These are phyloP conservation scores for Agrotis segetum DNA, from an alignment of 2,888 invertebrate genomes.

Conservation along the genomic window DNA sequence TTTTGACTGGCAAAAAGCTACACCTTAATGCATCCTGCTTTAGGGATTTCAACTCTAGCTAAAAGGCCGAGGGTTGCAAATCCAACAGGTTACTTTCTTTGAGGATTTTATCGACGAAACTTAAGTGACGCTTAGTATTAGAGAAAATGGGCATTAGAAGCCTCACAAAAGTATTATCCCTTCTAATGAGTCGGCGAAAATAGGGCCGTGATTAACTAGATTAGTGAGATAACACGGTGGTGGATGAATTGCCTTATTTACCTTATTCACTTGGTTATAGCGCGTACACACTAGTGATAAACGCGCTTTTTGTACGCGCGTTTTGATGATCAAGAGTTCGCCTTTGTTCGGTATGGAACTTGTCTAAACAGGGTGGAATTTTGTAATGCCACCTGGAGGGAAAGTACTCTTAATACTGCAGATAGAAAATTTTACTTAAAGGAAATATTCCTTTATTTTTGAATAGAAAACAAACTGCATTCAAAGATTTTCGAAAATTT, in stretches of 20 bases:
- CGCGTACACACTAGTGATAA: too few species aligned
- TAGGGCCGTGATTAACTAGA: constrained; percentile 62
- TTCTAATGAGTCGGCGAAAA: constrained; percentile 64
- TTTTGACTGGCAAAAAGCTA: neutral
- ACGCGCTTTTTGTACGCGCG: too few species aligned
- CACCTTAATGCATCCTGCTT: neutral
- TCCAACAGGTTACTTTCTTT: neutral
- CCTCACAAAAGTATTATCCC: constrained; percentile 56
- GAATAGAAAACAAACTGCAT: too few species aligned
- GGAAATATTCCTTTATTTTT: too few species aligned
- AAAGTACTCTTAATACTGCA: too few species aligned
- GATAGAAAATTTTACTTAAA: too few species aligned
- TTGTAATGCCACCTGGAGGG: too few species aligned
- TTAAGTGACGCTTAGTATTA: constrained; percentile 2
- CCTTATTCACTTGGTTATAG: constrained; percentile 34
- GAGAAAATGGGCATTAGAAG: constrained; percentile 27
- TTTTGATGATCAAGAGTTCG: too few species aligned
- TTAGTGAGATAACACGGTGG: constrained; percentile 51
- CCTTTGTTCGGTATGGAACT: too few species aligned
- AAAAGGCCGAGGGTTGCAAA: neutral
- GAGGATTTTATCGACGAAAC: neutral
- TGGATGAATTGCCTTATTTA: constrained; percentile 27
- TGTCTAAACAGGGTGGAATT: too few species aligned
- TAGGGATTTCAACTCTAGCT: neutral
- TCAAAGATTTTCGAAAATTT: too few species aligned